Conservation (phyloP, 1,140 invertebrate genomes). For the Potamilus streckersoni region DNA sequence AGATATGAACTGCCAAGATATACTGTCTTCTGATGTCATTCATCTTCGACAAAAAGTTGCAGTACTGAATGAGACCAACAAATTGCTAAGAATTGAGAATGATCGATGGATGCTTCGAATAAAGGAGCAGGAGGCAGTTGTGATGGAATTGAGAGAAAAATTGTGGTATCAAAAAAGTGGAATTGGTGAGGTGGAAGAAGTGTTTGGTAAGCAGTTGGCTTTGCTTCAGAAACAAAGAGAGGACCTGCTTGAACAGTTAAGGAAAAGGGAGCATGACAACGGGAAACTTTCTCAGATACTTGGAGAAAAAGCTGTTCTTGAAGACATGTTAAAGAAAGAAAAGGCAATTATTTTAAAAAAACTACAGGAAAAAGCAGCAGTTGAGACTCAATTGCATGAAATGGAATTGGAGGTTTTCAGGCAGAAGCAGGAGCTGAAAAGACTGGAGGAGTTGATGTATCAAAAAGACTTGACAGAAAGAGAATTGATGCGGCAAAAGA, state of each 20-base stretch:
- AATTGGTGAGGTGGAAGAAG: constrained; percentile 27
- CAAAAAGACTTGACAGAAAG: constrained; percentile 57
- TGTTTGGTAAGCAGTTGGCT: constrained; percentile 52
- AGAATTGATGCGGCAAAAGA: constrained; percentile 59
- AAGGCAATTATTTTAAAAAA: constrained; percentile 40
- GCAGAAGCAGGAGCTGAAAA: constrained; percentile 43
- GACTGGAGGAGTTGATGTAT: constrained; percentile 53
- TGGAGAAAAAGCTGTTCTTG: constrained; percentile 40
- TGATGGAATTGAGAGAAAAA: constrained; percentile 41
- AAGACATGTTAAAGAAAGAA: constrained; percentile 48
- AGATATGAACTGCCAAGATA: too few species aligned
- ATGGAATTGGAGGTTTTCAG: constrained; percentile 40
- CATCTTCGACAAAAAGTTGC: constrained; percentile 42
- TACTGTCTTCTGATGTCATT: constrained; percentile 25
- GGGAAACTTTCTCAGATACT: constrained; percentile 32
- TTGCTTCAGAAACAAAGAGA: constrained; percentile 57
- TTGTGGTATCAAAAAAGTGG: constrained; percentile 25
- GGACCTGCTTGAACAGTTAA: constrained; percentile 49
- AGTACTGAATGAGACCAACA: constrained; percentile 47
- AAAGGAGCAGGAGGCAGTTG: constrained; percentile 54
- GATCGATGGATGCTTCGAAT: constrained; percentile 40
- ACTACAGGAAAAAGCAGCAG: constrained; percentile 36
- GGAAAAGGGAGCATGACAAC: constrained; percentile 36
- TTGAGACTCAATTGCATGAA: constrained; percentile 38
- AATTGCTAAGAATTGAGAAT: constrained; percentile 50